phyloP scores from a whole-genome alignment of 2,888 invertebrate genomes.

The Hemithea aestivaria region DNA sequence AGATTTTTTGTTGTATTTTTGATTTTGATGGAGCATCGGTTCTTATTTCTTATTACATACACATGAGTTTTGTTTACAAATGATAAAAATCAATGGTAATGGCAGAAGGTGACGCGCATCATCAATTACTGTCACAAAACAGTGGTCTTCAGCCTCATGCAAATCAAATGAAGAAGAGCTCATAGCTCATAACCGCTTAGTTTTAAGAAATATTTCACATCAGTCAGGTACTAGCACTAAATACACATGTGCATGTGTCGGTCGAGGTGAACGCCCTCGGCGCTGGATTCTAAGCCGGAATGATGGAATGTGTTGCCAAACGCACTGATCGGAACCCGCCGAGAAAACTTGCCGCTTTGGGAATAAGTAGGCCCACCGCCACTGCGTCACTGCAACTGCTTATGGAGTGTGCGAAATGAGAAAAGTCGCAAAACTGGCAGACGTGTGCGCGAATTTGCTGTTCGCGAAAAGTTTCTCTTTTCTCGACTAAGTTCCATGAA shows the following conservation, averaged over 20 bases:
- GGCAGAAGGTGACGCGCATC: too few relatives aligned
- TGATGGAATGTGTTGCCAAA: constrained; percentile 73
- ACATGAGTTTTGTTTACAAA: too few relatives aligned
- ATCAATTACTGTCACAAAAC: too few relatives aligned
- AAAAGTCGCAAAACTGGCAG: constrained; percentile 1
- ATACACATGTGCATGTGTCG: constrained; percentile 33
- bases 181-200: constrained; percentile 5
- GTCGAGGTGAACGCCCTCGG: constrained; percentile 61
- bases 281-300: constrained; percentile 56
- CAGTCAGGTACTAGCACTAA: constrained; percentile 21
- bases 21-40: too few relatives aligned
- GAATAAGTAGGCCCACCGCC: constrained; percentile 42
- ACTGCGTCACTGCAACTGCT: constrained; percentile 7
- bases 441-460: too few relatives aligned
- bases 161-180: constrained; percentile 1
- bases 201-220: constrained; percentile 23
- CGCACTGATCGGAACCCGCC: constrained; percentile 66
- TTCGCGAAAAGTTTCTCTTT: too few relatives aligned
- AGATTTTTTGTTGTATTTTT: too few relatives aligned
- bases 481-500: too few relatives aligned
- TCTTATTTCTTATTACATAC: too few relatives aligned
- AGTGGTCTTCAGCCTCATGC: too few relatives aligned
- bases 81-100: too few relatives aligned
- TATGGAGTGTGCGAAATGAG: constrained; percentile 2
- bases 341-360: constrained; percentile 53